Base-by-base conservation (phyloP, 2,797 vertebrate species). In the Pseudomugil gertrudae region DNA sequence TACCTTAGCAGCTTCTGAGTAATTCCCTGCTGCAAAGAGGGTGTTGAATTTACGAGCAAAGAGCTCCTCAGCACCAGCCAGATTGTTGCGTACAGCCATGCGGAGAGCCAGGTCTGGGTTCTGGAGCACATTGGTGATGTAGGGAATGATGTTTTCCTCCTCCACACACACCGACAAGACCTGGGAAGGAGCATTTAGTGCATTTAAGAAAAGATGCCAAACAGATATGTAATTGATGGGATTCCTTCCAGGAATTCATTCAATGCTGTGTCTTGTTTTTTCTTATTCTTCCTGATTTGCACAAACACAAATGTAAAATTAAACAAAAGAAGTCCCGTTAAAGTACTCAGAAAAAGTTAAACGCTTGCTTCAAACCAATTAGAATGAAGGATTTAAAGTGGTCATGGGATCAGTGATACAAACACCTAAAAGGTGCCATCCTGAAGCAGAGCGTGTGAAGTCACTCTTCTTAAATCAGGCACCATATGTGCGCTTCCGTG, bases 31-130 rank as follows among this genome's bases (percentile, higher is more conserved):
- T 66, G 98, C 96, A 71, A 99, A 99, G 24, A 99, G 94, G 51
- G 96, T 95, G 86, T 99, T 99, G 91, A 99, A 99, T 88, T 99
- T 99, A 81, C 98, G 95, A 45, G 98, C 98, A 70, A 99, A 99
- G 23, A 99, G 96, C 85, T 99, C 98, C 87, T 99, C 98, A 0
- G 98, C 98, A 33, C 98, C 98, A 0, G 98, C 97, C 57, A 99
- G 90, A 86, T 99, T 99, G 93, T 99, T 99, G 76, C 98, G 97
- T 33, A 99, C 98, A 45, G 98, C 98, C 96, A 99, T 99, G 67
- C 98, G 96, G 29, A 99, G 87, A 24, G 98, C 98, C 76, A 99
- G 90, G 87, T 99, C 98, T 19, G 98, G 97, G 63, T 99, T 99
- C 90, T 99, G 98, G 70, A 99, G 95, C 66, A 99, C 98, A 4